Evolutionary conservation across 1,140 invertebrate species (phyloP).

Genomic region (Polypedilum vanderplanki): DNA sequence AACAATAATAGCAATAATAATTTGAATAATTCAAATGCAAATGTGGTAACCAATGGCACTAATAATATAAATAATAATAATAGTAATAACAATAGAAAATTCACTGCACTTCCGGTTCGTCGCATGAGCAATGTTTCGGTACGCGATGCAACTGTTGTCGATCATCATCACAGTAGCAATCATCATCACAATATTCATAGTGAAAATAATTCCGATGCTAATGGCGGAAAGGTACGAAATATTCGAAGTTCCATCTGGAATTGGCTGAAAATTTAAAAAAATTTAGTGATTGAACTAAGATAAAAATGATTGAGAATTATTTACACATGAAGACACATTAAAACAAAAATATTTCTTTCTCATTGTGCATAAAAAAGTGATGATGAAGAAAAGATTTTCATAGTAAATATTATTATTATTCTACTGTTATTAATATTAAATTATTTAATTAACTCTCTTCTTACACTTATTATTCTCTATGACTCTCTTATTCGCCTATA

Average conservation of each 20-base stretch:
- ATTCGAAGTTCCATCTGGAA: conserved; percentile 57
- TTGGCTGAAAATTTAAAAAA: conserved; percentile 52
- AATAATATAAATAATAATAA: conserved; percentile 31
- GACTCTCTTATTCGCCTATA: too few species aligned
- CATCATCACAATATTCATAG: conserved; percentile 37
- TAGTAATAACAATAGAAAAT: conserved; percentile 31
- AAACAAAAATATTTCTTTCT: too few species aligned
- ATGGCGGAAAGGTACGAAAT: conserved; percentile 59
- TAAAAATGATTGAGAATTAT: too few species aligned
- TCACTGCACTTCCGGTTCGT: conserved; percentile 36
- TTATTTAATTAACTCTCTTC: too few species aligned
- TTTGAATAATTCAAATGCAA: neutral
- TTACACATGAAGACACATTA: too few species aligned
- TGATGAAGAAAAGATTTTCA: too few species aligned
- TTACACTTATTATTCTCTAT: too few species aligned
- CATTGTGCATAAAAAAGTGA: too few species aligned
- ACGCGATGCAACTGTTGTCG: conserved; percentile 43
- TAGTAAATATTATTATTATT: too few species aligned
- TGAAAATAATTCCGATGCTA: conserved; percentile 38
- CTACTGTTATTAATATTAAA: too few species aligned
- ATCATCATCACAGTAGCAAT: conserved; percentile 35
- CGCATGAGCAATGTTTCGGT: conserved; percentile 42
- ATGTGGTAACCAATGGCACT: conserved; percentile 30
- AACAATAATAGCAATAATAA: neutral
- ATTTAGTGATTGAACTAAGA: too few species aligned